Base-by-base conservation (phyloP, 2,888 invertebrate species). In the Tenthredo mesomela region DNA sequence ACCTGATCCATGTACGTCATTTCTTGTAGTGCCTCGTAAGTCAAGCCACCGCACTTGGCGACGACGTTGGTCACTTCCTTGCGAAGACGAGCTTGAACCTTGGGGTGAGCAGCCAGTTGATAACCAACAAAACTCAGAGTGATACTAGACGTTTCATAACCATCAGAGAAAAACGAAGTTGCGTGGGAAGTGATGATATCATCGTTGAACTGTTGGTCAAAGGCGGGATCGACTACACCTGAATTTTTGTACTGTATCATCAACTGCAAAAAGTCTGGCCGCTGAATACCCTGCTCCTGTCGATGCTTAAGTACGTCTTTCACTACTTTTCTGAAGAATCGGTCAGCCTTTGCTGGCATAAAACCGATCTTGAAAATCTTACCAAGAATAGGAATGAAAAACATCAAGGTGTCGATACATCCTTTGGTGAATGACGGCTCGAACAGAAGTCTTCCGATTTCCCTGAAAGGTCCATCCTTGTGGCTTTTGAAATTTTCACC, bases 1-100 rank as follows among this genome's bases (percentile, higher is more conserved):
- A 94, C 94, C 91, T 93, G 94, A 82, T 95, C 94, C 87, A 95
- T 88, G 87, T 95, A 95, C 18, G 92, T 91, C 94, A 95, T 93
- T 37, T 94, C 93, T 67, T 93, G 92, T 3, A 95, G 67, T 1
- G 92, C 89, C 12, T 95, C 94, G 85, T 94, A 95, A 6, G 93
- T 93, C 0, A 95, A 75, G 6, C 89, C 33, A 33, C 93, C 93
- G 82, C 93, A 84, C 25, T 91, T 90, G 1, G 90, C 87, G 21
- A 94, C 86, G 15, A 90, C 87, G 0, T 87, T 84, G 1, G 89
- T 37, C 37, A 95, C 93, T 90, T 95, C 95, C 9, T 91, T 82
- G 9, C 94, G 91, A 9, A 95, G 87, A 87, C 91, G 94, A 0
- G 93, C 90, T 86, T 95, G 95, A 15, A 94, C 89, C 3, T 94